These are phyloP conservation scores for Drosophila sucinea DNA, from an alignment of 1,140 invertebrate species.

Conservation along the genomic window DNA sequence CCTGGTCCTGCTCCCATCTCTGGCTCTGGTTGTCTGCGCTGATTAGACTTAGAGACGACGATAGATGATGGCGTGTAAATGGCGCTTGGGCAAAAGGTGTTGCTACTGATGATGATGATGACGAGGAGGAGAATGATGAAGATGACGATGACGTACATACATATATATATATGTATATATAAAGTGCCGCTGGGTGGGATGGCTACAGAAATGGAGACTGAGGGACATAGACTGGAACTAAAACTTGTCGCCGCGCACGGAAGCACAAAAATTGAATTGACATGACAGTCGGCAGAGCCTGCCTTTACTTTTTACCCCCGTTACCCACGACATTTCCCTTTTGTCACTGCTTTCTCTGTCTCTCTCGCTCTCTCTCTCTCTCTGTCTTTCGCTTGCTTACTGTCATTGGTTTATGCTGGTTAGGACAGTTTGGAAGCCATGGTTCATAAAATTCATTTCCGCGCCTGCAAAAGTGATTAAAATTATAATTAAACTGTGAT, in stretches of 20 bases:
- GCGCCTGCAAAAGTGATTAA: conserved; percentile 79
- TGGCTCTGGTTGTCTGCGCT: conserved; percentile 62
- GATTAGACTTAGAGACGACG: conserved; percentile 78
- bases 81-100: conserved; percentile 74
- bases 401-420: conserved; percentile 80
- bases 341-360: not conserved
- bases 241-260: conserved; percentile 80
- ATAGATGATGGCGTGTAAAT: conserved; percentile 81
- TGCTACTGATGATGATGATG: conserved; percentile 15
- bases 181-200: conserved; percentile 75
- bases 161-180: conserved; percentile 44
- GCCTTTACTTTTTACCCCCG: conserved; percentile 17
- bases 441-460: conserved; percentile 81
- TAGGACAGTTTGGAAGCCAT: conserved; percentile 73
- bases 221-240: conserved; percentile 51
- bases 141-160: conserved; percentile 64
- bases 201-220: conserved; percentile 29
- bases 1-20: not conserved
- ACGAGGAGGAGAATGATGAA: not conserved
- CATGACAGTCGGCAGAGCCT: conserved; percentile 68
- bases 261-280: conserved; percentile 81
- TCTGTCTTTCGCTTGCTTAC: conserved; percentile 33
- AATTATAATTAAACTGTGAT: conserved; percentile 81
- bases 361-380: not conserved
- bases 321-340: not conserved